Evolutionary conservation across 2,888 invertebrate species (phyloP).

Genomic region (Neoscelio sp.): DNA sequence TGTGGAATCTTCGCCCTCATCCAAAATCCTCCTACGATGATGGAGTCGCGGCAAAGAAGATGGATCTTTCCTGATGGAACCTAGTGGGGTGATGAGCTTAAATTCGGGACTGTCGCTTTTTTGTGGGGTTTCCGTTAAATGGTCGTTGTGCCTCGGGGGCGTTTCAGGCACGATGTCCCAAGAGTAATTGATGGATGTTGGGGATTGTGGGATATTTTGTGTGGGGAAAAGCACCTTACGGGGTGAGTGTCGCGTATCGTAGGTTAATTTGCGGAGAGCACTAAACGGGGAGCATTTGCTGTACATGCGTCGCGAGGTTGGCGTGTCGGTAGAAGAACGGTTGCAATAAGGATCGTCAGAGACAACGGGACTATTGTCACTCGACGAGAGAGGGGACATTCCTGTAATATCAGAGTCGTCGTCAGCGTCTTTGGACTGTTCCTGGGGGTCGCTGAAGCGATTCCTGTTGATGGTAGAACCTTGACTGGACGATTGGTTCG

Average conservation of each 20-base stretch:
- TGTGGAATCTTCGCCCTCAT: slow-evolving; percentile 67
- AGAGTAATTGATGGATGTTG: too few relatives aligned
- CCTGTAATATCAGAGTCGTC: background rate
- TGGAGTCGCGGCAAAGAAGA: slow-evolving; percentile 74
- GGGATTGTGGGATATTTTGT: slow-evolving; percentile 8
- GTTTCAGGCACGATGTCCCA: slow-evolving; percentile 76
- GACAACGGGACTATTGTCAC: too few relatives aligned
- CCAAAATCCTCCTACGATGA: slow-evolving; percentile 76
- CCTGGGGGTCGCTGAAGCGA: slow-evolving; percentile 63
- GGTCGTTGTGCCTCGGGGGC: slow-evolving; percentile 71
- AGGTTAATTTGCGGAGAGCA: too few relatives aligned
- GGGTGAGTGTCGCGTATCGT: too few relatives aligned
- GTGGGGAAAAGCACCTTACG: too few relatives aligned
- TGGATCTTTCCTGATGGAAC: slow-evolving; percentile 72
- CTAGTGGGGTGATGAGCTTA: slow-evolving; percentile 76
- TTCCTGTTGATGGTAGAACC: slow-evolving; percentile 72
- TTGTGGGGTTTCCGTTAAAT: slow-evolving; percentile 75
- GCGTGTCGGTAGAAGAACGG: too few relatives aligned
- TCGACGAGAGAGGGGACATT: background rate
- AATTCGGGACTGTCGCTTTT: slow-evolving; percentile 72
- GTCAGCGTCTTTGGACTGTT: slow-evolving; percentile 5
- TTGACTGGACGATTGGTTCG: slow-evolving; percentile 72
- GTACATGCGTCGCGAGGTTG: too few relatives aligned
- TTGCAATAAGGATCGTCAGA: background rate
- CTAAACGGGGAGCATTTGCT: too few relatives aligned